Percentiles rank a stretch among this genome's conserved stretches.
phyloP scores from a whole-genome alignment of 92 coral and sea anemone genomes.

The Pocillopora grandis region DNA sequence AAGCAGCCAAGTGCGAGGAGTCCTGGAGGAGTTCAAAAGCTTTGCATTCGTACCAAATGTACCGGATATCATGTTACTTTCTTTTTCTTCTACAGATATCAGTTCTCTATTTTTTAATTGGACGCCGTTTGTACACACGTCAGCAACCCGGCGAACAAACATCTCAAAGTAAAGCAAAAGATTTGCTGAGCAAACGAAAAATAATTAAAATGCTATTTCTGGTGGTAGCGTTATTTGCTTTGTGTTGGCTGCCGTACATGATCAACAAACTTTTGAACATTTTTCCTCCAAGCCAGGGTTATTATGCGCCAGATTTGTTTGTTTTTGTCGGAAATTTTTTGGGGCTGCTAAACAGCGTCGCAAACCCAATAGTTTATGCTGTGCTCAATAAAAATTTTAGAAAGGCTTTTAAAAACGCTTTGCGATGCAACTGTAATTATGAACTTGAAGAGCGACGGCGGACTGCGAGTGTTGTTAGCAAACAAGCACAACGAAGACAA shows the following conservation, averaged over 20 bases:
- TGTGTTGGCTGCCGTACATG: conserved; percentile 85
- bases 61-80: conserved; percentile 70
- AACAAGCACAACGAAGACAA: conserved; percentile 27
- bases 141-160: conserved; percentile 78
- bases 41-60: conserved; percentile 63
- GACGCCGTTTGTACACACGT: conserved; percentile 68
- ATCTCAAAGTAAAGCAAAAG: conserved; percentile 54
- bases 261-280: conserved; percentile 74
- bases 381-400: conserved; percentile 79
- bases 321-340: conserved; percentile 81
- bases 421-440: conserved; percentile 77
- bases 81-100: conserved; percentile 79
- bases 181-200: conserved; percentile 62
- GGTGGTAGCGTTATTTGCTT: conserved; percentile 69
- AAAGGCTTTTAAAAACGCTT: conserved; percentile 74
- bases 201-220: conserved; percentile 77
- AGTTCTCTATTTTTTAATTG: conserved; percentile 67
- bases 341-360: conserved; percentile 76
- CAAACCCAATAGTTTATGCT: conserved; percentile 79
- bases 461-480: conserved; percentile 30
- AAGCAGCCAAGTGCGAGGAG: conserved; percentile 61
- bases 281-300: conserved; percentile 61
- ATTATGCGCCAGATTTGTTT: conserved; percentile 63
- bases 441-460: conserved; percentile 72
- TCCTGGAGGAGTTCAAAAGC: conserved; percentile 59